Evolutionary conservation across 1,140 invertebrate species (phyloP).

Genomic region (Drosophila gunungcola): DNA sequence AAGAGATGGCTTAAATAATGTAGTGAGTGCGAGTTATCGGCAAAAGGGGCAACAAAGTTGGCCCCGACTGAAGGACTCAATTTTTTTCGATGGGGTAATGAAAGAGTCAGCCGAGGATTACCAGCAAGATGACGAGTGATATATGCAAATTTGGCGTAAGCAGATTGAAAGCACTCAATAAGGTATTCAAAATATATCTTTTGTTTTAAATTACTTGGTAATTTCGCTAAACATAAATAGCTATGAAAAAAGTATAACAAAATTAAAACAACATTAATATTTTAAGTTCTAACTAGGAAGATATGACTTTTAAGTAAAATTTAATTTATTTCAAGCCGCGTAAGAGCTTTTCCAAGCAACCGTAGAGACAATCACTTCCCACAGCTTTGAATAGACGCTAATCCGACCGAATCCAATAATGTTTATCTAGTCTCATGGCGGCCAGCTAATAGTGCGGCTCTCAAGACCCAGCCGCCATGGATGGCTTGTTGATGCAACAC

Average conservation of each 20-base stretch:
- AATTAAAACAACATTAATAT: too few species aligned
- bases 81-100: neutral
- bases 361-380: neutral
- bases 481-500: constrained; percentile 61
- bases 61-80: constrained; percentile 17
- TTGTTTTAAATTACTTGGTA: too few species aligned
- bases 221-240: too few species aligned
- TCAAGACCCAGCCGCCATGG: constrained; percentile 36
- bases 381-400: neutral
- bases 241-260: too few species aligned
- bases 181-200: neutral
- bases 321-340: neutral
- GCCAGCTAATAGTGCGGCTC: constrained; percentile 32
- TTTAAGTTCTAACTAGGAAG: too few species aligned
- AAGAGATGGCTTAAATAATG: constrained; percentile 35
- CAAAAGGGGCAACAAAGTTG: constrained; percentile 36
- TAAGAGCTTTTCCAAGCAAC: neutral
- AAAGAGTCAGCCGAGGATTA: constrained; percentile 1
- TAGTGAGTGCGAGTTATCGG: constrained; percentile 11
- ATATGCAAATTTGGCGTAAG: neutral
- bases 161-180: neutral
- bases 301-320: too few species aligned
- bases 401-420: constrained; percentile 27
- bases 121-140: neutral
- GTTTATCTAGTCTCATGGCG: constrained; percentile 30